These are phyloP conservation scores for Trichomycterus rosablanca DNA, from an alignment of 2,113 vertebrate species.

Conservation along the genomic window DNA sequence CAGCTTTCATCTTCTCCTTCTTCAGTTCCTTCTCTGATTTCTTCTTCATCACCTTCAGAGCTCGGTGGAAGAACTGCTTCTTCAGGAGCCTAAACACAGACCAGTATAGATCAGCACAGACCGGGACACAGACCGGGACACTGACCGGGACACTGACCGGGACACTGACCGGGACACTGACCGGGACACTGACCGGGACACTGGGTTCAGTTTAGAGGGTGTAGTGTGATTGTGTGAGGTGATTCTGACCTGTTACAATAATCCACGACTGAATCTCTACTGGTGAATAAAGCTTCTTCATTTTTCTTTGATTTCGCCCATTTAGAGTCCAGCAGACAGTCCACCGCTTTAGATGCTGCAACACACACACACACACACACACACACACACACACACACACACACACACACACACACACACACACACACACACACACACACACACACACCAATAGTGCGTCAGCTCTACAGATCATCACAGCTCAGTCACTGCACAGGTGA, in stretches of 20 bases:
- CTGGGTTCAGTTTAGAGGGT: too few species aligned
- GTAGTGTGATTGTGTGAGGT: background rate
- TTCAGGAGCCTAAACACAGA: conserved; percentile 79
- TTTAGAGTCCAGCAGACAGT: conserved; percentile 94
- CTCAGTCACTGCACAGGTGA: too few species aligned
- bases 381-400: background rate
- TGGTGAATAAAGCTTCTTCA: conserved; percentile 93
- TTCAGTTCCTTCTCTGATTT: conserved; percentile 86
- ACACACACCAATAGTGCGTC: too few species aligned
- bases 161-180: too few species aligned
- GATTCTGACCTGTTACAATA: conserved; percentile 90
- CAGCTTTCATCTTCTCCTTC: conserved; percentile 72
- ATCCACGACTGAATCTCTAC: conserved; percentile 88
- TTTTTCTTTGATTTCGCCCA: conserved; percentile 97
- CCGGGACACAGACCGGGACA: too few species aligned
- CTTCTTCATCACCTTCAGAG: conserved; percentile 98
- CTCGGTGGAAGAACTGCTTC: conserved; percentile 96
- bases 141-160: too few species aligned
- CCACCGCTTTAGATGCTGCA: conserved; percentile 93
- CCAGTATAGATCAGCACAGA: too few species aligned
- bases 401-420: background rate
- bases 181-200: too few species aligned
- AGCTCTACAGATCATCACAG: too few species aligned
- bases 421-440: too few species aligned
- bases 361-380: conserved; percentile 20